These are phyloP conservation scores for Porites rus DNA, from an alignment of 92 coral and sea anemone genomes.

Conservation along the genomic window DNA sequence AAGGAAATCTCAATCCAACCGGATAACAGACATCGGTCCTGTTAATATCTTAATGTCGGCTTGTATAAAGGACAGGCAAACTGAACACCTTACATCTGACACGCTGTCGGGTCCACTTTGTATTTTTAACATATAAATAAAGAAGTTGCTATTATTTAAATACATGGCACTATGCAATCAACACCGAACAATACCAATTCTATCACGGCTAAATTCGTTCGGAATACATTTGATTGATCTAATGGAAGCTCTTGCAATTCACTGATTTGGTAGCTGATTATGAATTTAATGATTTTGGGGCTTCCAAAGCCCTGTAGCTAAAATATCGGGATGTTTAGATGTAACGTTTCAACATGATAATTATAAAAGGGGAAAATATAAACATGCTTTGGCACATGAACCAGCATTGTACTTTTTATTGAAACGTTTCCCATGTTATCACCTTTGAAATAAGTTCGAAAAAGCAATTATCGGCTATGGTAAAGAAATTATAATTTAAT, in stretches of 20 bases:
- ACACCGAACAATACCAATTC: conserved; percentile 5
- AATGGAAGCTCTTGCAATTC: conserved; percentile 26
- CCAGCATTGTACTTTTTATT: background rate
- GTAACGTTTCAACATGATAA: background rate
- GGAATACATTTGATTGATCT: conserved; percentile 5
- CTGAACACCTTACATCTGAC: background rate
- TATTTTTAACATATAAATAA: conserved; percentile 11
- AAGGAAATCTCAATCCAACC: background rate
- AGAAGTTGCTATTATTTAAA: conserved; percentile 20
- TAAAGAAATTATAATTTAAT: conserved; percentile 5
- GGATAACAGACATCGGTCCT: background rate
- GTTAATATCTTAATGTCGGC: conserved; percentile 7
- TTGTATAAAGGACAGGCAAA: conserved; percentile 15
- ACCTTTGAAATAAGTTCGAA: background rate
- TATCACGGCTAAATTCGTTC: conserved; percentile 17
- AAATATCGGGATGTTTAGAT: background rate
- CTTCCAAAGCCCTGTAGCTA: conserved; percentile 5
- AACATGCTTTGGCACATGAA: background rate
- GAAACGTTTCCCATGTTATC: conserved; percentile 1
- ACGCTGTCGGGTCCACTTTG: conserved; percentile 31
- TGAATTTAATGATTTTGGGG: background rate
- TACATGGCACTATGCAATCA: conserved; percentile 26
- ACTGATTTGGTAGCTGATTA: conserved; percentile 14
- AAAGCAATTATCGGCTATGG: conserved; percentile 6
- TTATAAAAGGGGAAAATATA: background rate